Evolutionary conservation across 2,888 invertebrate species (phyloP), one percentile per base, ranked within the genome.

Genomic region (Cheilosia urbana): DNA sequence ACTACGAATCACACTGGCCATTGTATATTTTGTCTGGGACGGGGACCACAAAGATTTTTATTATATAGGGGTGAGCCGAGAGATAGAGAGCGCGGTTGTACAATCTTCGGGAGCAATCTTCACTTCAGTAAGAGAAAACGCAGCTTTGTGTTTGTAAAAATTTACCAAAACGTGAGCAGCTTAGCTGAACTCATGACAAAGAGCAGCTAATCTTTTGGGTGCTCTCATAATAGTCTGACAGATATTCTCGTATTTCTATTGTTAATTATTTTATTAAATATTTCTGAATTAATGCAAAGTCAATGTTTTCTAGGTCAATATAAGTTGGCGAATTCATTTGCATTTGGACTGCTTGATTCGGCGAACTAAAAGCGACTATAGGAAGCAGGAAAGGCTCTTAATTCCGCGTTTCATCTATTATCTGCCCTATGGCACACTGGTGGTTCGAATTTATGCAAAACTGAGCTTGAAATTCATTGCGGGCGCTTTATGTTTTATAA

Each of bases 1-100:
- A 47, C 73, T 71, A 65, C 83, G 51, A 79, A 75, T 71, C 53
- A 65, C 58, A 84, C 83, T 84, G 83, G 75, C 11, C 65, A 69
- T 68, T 51, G 60, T 42, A 15, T 42, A 11, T 13, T 4, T 37
- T 4, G 37, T 40, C 62, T 47, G 19, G 45, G 66, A 47, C 62
- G 40, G 19, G 45, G 66, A 47, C 45, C 30, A 62, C 65, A 27
- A 68, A 65, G 49, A 72, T 78, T 45, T 63, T 34, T 62, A 24
- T 51, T 21, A 13, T 51, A 13, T 51, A 27, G 51, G 24, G 58
- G 51, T 66, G 55, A 72, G 49, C 58, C 72, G 62, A 27, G 51
- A 37, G 65, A 51, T 9, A 21, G 19, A 21, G 57, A 65, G 58
- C 51, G 63, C 24, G 27, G 11, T 3, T 15, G 5, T 30, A 65